Conservation (phyloP, 2,113 vertebrate genomes). For the Aleadryas rufinucha region DNA sequence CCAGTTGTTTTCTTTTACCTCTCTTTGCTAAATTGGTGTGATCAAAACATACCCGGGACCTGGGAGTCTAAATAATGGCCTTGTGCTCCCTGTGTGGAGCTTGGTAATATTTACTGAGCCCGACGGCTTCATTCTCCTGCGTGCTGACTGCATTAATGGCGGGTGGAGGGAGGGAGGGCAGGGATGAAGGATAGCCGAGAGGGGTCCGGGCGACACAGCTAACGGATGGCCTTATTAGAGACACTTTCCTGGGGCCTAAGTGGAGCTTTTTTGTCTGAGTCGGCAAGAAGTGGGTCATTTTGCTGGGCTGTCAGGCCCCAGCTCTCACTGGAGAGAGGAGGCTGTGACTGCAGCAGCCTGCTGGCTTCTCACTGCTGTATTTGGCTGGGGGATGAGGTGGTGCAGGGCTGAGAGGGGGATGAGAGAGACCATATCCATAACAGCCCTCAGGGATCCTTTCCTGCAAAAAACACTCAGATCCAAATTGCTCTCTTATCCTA, state of each 20-base stretch:
- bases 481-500: not conserved
- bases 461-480: not conserved
- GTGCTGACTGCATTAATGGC: constrained; percentile 72
- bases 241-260: constrained; percentile 76
- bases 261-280: constrained; percentile 76
- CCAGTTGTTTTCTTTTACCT: constrained; percentile 39
- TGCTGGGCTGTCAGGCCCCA: constrained; percentile 68
- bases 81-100: constrained; percentile 53
- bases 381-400: not conserved
- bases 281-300: constrained; percentile 80
- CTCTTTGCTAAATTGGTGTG: constrained; percentile 64
- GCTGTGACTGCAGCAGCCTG: constrained; percentile 21
- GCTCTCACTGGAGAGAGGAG: constrained; percentile 49
- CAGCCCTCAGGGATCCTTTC: not conserved
- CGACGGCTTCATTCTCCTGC: constrained; percentile 74
- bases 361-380: not conserved
- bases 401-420: not conserved
- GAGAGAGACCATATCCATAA: not conserved
- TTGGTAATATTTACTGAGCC: constrained; percentile 76
- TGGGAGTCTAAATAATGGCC: constrained; percentile 72
- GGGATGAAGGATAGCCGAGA: constrained; percentile 73
- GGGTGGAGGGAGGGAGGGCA: constrained; percentile 69
- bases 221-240: constrained; percentile 81
- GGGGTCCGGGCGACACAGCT: constrained; percentile 59
- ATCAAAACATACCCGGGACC: constrained; percentile 66